These are phyloP conservation scores for Sigmodon hispidus DNA, from an alignment of 2,113 vertebrate species.

Conservation along the genomic window DNA sequence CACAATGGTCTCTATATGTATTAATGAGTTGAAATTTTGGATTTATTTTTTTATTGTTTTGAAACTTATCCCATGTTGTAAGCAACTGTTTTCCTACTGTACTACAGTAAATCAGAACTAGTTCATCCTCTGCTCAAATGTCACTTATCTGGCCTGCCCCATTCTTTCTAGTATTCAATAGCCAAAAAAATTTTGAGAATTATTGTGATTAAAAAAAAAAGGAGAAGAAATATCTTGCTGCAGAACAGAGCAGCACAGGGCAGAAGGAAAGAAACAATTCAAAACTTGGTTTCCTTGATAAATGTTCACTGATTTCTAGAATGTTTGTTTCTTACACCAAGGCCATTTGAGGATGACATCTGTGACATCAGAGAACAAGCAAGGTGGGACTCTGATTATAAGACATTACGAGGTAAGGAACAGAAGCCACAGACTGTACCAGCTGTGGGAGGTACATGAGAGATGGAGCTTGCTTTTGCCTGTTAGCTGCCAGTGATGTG, in stretches of 20 bases:
- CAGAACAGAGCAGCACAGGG: accelerated
- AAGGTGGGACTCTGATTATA: background rate
- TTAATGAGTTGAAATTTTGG: background rate
- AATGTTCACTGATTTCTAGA: background rate
- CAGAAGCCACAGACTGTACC: background rate
- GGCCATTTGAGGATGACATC: background rate
- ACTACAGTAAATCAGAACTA: background rate
- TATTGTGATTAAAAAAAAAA: background rate
- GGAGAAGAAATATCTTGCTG: background rate
- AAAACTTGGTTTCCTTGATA: background rate
- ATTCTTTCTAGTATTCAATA: background rate
- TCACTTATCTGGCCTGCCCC: background rate
- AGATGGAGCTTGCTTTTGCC: background rate
- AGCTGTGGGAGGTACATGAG: too few species aligned
- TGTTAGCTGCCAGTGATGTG: background rate
- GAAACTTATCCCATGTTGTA: background rate
- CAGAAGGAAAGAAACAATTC: too few species aligned
- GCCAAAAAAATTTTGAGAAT: too few species aligned
- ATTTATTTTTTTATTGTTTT: background rate
- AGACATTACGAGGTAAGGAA: background rate
- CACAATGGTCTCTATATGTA: background rate
- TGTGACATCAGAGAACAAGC: background rate
- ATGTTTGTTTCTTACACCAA: background rate
- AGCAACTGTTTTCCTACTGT: background rate
- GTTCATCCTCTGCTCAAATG: background rate